Evolutionary conservation across 2,888 invertebrate species (phyloP), one percentile per base, ranked within the genome.

Genomic region (Cephus pulcher): DNA sequence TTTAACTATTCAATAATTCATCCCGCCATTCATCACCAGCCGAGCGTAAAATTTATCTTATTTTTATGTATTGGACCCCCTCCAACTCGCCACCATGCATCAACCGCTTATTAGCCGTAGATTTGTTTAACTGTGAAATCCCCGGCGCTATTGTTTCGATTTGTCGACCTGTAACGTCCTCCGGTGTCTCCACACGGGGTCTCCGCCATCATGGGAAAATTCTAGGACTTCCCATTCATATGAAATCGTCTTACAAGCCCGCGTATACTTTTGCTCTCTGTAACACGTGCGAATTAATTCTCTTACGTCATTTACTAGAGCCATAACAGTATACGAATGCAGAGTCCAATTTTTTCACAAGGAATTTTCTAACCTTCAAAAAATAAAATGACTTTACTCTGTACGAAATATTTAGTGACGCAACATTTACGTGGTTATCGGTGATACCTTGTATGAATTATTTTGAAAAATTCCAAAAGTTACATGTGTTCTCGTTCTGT

Each of bases 1-100:
- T 89, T 89, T 88, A 88, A 89, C 88, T 88, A 89, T 88, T 89
- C 88, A 87, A 89, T 89, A 88, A 89, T 89, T 89, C 89, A 89
- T 88, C 85, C 88, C 85, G 86, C 87, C 88, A 89, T 89, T 89
- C 89, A 89, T 89, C 89, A 89, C 87, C 84, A 85, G 85, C 86
- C 86, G 84, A 86, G 86, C 87, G 88, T 87, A 84, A 86, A 88
- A 89, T 89, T 89, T 89, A 89, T 89, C 88, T 86, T 88, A 89
- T 89, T 86, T 88, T 89, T 88, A 88, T 89, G 88, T 89, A 88
- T 88, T 87, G 88, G 87, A 86, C 86, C 87, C 81, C 88, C 85
- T 84, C 85, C 86, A 85, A 80, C 82, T 83, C 81, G 81, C 82
- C 82, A 84, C 87, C 87, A 87, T 89, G 85, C 85, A 89, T 89